phyloP scores from a whole-genome alignment of 2,888 invertebrate species.

The Chaetogeoica ovagalla region DNA sequence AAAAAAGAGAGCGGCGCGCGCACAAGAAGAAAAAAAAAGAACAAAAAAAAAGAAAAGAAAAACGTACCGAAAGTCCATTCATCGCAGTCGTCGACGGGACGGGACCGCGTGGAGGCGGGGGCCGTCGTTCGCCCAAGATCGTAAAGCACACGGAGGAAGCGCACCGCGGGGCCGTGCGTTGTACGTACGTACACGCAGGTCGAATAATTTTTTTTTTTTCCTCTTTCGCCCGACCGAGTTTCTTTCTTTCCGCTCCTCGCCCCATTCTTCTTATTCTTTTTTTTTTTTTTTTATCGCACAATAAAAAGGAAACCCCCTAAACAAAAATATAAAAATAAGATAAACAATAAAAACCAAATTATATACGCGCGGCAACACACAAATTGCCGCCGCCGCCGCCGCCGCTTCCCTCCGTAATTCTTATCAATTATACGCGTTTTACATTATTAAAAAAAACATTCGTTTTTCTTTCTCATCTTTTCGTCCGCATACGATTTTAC shows the following conservation, averaged over 20 bases:
- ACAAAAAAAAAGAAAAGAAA: conserved; percentile 1
- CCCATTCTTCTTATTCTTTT: too few relatives aligned
- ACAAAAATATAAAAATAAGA: conserved; percentile 26
- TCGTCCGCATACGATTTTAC: not conserved
- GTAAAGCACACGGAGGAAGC: conserved; percentile 41
- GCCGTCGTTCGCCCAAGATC: conserved; percentile 38
- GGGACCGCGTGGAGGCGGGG: too few relatives aligned
- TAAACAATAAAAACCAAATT: conserved; percentile 51
- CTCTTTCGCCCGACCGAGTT: not conserved
- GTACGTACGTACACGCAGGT: not conserved
- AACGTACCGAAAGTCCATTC: conserved; percentile 39
- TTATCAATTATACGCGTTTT: conserved; percentile 33
- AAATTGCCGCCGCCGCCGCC: conserved; percentile 18
- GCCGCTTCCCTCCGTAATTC: conserved; percentile 29
- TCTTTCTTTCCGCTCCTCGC: too few relatives aligned
- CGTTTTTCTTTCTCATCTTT: not conserved
- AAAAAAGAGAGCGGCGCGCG: conserved; percentile 7
- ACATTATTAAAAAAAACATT: conserved; percentile 28
- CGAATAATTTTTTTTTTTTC: conserved; percentile 42
- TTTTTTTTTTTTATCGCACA: conserved; percentile 35
- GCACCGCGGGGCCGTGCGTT: not conserved
- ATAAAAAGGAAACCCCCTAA: conserved; percentile 26
- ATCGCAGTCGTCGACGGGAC: conserved; percentile 9
- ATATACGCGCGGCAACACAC: conserved; percentile 20
- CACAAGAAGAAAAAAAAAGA: not conserved